These are phyloP conservation scores for Resseliella maxima DNA, from an alignment of 2,888 invertebrate genomes.

Conservation along the genomic window DNA sequence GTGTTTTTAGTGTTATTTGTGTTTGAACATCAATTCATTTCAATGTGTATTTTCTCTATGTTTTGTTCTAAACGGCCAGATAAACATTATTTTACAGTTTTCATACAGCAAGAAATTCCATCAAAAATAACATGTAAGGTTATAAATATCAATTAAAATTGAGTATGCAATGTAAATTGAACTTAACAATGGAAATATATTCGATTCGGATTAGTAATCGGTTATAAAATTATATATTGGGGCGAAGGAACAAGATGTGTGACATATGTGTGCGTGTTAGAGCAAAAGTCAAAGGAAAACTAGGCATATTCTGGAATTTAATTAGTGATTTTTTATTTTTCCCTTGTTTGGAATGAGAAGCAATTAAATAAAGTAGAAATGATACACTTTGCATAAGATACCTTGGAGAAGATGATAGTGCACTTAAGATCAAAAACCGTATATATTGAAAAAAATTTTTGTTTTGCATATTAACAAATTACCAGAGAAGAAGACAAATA, in stretches of 20 bases:
- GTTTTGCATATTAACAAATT: not conserved
- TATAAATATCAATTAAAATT: not conserved
- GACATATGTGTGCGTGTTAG: not conserved
- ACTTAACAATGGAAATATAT: not conserved
- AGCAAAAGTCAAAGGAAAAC: not conserved
- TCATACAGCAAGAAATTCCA: not conserved
- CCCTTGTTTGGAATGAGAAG: not conserved
- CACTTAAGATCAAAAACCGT: not conserved
- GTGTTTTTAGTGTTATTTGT: not conserved
- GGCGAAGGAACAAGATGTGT: not conserved
- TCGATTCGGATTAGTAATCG: not conserved
- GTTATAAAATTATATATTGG: not conserved
- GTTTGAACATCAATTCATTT: not conserved
- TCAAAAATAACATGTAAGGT: not conserved
- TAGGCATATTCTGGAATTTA: conserved; percentile 21
- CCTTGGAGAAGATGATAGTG: not conserved
- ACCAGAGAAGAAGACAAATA: too few relatives aligned
- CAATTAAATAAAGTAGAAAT: not conserved
- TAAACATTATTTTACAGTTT: not conserved
- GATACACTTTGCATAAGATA: not conserved
- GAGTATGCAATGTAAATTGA: not conserved
- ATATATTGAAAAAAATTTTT: not conserved
- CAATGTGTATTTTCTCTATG: not conserved
- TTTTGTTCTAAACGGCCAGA: not conserved
- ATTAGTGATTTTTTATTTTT: not conserved